Evolutionary conservation across 2,888 invertebrate genomes (phyloP), one percentile per base, ranked within the genome.

Genomic region (Carabus problematicus): DNA sequence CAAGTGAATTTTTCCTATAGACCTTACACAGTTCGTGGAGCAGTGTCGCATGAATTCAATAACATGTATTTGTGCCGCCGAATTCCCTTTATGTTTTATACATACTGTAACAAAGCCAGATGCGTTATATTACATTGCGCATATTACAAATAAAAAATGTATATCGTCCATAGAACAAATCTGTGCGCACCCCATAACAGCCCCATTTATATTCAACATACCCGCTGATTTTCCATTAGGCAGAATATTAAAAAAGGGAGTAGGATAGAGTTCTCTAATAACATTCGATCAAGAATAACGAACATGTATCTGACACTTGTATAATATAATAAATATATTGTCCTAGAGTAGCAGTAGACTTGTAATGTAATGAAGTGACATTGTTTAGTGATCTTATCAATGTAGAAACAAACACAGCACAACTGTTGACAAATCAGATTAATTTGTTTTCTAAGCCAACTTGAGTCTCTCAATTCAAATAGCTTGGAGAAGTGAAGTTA

Each of bases 171-270:
- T 52, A 52, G n/a, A 52, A 16, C 14, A 52, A 52, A 52, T 52
- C 52, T 52, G 52, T 52, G n/a, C n/a, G n/a, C n/a, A n/a, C n/a
- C n/a, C n/a, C n/a, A n/a, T n/a, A 29, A 40, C 16, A 39, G 16
- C 14, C 16, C 41, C 41, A 59, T 59, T 59, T 59, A 59, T 59
- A 59, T 59, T 19, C 59, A 12, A 42, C 41, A n/a, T 16, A 59
- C 59, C 12, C 12, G 14, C 41, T 9, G 59, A 42, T 59, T 12
- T 52, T 59, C 59, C 59, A 59, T 59, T 59, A 59, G 59, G 59
- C 12, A 52, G 41, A 39, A 59, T 59, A 59, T 59, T 59, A 59
- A 59, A 59, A 59, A 42, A 41, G 59, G 41, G 29, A 12, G 41
- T 3, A 19, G n/a, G 18, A 41, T 14, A 12, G 59, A 16, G 7